Evolutionary conservation across 1,140 invertebrate species (phyloP).

Genomic region (Pseudomyrmex sp.): DNA sequence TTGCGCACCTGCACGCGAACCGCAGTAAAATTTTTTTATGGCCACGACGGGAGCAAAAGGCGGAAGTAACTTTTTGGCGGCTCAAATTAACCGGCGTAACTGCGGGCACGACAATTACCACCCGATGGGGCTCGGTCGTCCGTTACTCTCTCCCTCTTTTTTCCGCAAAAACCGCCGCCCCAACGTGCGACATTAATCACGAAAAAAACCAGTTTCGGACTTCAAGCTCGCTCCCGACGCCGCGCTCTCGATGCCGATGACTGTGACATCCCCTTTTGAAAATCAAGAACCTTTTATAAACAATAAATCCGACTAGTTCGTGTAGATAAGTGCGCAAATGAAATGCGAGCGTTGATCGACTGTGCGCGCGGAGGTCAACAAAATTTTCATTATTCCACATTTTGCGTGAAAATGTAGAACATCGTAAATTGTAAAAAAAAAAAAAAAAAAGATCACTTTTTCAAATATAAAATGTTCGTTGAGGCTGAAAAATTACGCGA

Average conservation of each 20-base stretch:
- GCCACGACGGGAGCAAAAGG: conserved; percentile 42
- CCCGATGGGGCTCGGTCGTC: conserved; percentile 58
- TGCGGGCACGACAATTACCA: conserved; percentile 62
- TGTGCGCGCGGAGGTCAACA: background rate
- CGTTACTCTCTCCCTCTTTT: conserved; percentile 14
- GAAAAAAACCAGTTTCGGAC: conserved; percentile 58
- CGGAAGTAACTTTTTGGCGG: conserved; percentile 66
- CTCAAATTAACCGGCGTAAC: conserved; percentile 64
- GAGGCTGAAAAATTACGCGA: no score
- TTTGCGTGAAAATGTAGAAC: conserved; percentile 11
- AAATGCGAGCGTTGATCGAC: conserved; percentile 3
- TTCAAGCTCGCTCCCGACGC: conserved; percentile 7
- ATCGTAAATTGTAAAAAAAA: conserved; percentile 20
- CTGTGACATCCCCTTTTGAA: background rate
- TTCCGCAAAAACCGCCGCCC: background rate
- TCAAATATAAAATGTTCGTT: no score
- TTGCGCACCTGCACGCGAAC: conserved; percentile 45
- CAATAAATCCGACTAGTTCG: conserved; percentile 39
- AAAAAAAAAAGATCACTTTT: background rate
- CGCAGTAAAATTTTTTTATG: conserved; percentile 60
- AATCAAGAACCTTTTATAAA: conserved; percentile 41
- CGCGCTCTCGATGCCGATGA: conserved; percentile 49
- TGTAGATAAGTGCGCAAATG: conserved; percentile 6
- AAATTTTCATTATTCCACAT: background rate
- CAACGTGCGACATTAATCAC: conserved; percentile 55